These are phyloP conservation scores for Drosophila tripunctata DNA, from an alignment of 2,888 invertebrate species.

Conservation along the genomic window DNA sequence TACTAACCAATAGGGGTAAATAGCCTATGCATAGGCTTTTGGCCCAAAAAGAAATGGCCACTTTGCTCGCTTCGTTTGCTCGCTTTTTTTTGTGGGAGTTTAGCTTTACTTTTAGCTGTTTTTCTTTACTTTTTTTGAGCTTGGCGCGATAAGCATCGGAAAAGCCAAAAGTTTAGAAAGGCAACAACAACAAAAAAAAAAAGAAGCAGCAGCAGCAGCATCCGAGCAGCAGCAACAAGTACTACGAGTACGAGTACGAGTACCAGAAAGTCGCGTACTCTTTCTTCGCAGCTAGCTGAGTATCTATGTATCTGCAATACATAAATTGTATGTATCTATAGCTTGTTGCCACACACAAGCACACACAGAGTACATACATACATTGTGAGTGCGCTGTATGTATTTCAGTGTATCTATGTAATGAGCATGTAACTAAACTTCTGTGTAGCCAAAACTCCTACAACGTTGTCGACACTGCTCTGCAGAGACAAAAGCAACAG, in stretches of 20 bases:
- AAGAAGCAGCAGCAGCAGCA: no score
- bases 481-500: conserved; percentile 55
- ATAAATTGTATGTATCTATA: conserved; percentile 77
- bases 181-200: no score
- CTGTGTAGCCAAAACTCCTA: conserved; percentile 77
- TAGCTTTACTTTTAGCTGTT: conserved; percentile 21
- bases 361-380: no score
- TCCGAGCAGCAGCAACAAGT: conserved; percentile 26
- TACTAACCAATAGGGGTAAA: conserved; percentile 11
- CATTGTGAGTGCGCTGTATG: conserved; percentile 38
- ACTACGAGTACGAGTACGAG: conserved; percentile 9
- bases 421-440: conserved; percentile 78
- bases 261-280: conserved; percentile 35
- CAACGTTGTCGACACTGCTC: conserved; percentile 51
- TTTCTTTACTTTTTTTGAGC: conserved; percentile 13
- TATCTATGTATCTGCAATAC: conserved; percentile 77
- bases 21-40: conserved; percentile 30
- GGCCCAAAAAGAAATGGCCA: conserved; percentile 67
- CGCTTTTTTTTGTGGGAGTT: conserved; percentile 66
- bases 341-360: conserved; percentile 47
- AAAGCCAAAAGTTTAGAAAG: conserved; percentile 76
- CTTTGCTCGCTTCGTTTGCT: conserved; percentile 11
- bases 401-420: conserved; percentile 61
- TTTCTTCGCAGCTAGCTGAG: conserved; percentile 17
- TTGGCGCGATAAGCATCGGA: conserved; percentile 69